Evolutionary conservation across 1,140 invertebrate genomes (phyloP), one percentile per base, ranked within the genome.

Genomic region (Drosophila subobscura): DNA sequence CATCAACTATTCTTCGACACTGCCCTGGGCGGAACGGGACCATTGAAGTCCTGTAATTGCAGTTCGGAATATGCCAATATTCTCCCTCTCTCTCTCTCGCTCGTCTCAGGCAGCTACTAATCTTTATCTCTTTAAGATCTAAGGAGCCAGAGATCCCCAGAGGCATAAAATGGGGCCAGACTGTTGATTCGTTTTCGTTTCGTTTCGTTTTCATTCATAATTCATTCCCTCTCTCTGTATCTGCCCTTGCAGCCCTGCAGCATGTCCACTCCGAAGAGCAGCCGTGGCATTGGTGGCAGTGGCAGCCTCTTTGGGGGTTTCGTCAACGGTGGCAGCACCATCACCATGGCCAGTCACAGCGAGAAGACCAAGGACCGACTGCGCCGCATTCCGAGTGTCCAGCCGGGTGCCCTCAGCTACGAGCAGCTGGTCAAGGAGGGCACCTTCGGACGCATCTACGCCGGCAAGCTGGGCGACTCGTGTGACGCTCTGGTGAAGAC

Each of bases 401-500:
- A 94, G 40, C 93, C 95, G 10, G 93, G 94, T 0, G 94, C 94
- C 27, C 92, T 96, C 22, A 93, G 92, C 42, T 93, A 95, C 33
- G 93, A 94, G 60, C 93, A 93, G 41, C 88, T 96, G 8, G 92
- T 94, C 0, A 95, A 95, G 71, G 95, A 96, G 93, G 97, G 97
- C 16, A 97, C 96, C 47, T 97, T 97, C 81, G 96, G 97, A 1
- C 93, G 94, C 68, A 94, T 97, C 33, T 97, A 96, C 84, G 94
- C 94, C 70, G 96, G 96, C 29, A 94, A 94, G 33, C 92, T 96
- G 77, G 94, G 94, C 4, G 94, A 93, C 16, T 94, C 95, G 5
- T 94, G 96, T 83, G 95, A 96, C 57, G 95, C 97, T 23, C 93
- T 96, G 64, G 94, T 97, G 54, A 97, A 98, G 92, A 97, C 96